Conservation (phyloP, 2,113 vertebrate genomes). For the Myotis davidii region DNA sequence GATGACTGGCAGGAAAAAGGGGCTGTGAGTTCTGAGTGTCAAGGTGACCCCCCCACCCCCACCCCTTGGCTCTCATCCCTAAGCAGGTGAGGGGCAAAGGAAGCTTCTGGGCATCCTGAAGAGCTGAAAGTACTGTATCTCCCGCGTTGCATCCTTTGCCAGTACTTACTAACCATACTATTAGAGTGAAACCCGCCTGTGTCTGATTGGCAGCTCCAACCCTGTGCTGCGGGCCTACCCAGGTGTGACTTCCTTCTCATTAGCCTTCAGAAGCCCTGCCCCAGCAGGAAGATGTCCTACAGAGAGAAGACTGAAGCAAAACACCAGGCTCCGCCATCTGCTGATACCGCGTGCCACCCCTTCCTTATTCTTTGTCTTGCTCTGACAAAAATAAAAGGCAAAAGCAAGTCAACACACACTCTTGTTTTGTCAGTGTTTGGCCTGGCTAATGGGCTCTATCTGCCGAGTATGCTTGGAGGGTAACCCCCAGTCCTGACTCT, state of each 20-base stretch:
- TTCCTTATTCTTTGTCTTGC: background rate
- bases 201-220: background rate
- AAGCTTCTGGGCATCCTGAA: background rate
- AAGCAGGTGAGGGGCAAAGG: background rate
- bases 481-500: background rate
- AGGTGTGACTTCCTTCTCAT: background rate
- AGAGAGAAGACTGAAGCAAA: background rate
- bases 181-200: background rate
- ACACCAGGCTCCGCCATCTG: background rate
- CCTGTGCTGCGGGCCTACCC: background rate
- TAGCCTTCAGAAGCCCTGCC: background rate
- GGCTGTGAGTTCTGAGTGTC: background rate
- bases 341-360: background rate
- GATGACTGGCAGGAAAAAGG: background rate
- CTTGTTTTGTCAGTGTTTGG: background rate
- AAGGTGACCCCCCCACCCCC: background rate
- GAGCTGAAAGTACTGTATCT: background rate
- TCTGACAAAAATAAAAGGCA: background rate
- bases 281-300: background rate
- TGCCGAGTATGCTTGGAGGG: background rate
- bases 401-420: background rate
- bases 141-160: background rate
- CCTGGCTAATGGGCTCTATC: background rate
- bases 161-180: background rate
- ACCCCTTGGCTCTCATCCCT: background rate